Conservation (phyloP, 2,113 vertebrate species). For the Brachypteracias leptosomus region DNA sequence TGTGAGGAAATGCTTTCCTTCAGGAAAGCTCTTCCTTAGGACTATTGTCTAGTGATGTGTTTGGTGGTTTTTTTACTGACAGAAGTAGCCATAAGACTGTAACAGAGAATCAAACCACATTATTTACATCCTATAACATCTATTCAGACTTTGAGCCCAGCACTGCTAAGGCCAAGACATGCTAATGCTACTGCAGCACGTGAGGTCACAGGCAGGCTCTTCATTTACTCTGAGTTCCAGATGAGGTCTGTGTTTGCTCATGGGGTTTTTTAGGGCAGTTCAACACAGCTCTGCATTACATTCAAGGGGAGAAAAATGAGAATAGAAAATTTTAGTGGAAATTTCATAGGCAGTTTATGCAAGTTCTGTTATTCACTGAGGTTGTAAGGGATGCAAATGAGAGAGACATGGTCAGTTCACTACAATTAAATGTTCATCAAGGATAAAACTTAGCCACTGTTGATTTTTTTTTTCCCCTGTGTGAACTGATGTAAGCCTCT, state of each 20-base stretch:
- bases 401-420: neutral
- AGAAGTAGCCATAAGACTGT: neutral
- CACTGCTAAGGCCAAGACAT: neutral
- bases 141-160: neutral
- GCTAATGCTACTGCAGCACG: neutral
- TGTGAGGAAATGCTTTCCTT: neutral
- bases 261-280: neutral
- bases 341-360: neutral
- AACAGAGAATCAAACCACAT: neutral
- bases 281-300: neutral
- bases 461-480: neutral
- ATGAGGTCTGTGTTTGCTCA: neutral
- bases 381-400: neutral
- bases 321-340: neutral
- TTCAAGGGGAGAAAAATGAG: neutral
- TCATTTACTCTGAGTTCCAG: neutral
- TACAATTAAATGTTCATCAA: neutral
- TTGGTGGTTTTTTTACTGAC: fast-evolving
- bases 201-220: neutral
- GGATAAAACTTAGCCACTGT: neutral
- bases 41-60: neutral
- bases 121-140: neutral
- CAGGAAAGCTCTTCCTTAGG: neutral
- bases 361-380: neutral
- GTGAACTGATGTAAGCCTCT: neutral